These are phyloP conservation scores for Thelaira solivaga DNA, from an alignment of 2,888 invertebrate genomes.

Conservation along the genomic window DNA sequence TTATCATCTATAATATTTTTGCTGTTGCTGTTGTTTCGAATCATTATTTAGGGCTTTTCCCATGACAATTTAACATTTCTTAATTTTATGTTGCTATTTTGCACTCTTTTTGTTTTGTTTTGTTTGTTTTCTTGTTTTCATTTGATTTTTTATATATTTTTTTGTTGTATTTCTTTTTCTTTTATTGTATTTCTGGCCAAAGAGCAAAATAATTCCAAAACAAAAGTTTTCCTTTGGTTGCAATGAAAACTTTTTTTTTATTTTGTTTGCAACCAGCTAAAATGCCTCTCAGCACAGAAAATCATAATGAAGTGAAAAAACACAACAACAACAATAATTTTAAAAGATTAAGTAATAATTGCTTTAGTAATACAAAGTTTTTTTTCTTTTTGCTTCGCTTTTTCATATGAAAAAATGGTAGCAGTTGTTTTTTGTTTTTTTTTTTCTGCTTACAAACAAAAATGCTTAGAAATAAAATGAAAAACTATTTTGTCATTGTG, in stretches of 20 bases:
- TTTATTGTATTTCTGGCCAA: neutral
- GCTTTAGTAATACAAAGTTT: slow-evolving; percentile 41
- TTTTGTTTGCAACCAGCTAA: neutral
- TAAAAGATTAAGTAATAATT: slow-evolving; percentile 60
- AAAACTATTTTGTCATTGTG: slow-evolving; percentile 35
- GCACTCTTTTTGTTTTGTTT: no score
- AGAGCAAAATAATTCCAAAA: neutral
- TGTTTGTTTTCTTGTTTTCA: no score
- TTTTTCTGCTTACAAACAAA: slow-evolving; percentile 7
- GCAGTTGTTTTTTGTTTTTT: neutral
- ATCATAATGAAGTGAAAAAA: slow-evolving; percentile 20
- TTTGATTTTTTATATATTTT: no score
- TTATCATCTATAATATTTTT: neutral
- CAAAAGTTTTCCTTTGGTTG: slow-evolving; percentile 41
- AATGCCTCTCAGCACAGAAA: slow-evolving; percentile 24
- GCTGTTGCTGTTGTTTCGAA: neutral
- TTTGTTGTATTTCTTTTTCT: neutral
- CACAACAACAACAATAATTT: slow-evolving; percentile 17
- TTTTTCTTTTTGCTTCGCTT: neutral
- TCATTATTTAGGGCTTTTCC: slow-evolving; percentile 61
- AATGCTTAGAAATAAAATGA: slow-evolving; percentile 43
- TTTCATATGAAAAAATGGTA: neutral
- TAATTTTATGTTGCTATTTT: slow-evolving; percentile 33
- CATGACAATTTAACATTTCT: slow-evolving; percentile 61
- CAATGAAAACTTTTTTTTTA: slow-evolving; percentile 35